Percentiles rank a stretch among this genome's conserved stretches.
phyloP scores from a whole-genome alignment of 2,797 vertebrate species.

The Erethizon dorsatum region DNA sequence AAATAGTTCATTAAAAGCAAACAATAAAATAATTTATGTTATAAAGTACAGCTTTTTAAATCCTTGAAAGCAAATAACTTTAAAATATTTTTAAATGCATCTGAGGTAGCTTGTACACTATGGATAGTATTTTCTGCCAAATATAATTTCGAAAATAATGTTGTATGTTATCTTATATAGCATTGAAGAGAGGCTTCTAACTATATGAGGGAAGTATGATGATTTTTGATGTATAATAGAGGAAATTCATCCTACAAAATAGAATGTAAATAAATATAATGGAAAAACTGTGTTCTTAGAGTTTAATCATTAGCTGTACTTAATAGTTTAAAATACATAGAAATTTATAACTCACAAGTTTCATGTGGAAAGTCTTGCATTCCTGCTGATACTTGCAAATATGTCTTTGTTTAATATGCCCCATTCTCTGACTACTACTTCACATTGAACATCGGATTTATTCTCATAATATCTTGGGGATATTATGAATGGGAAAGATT shows the following conservation, averaged over 20 bases:
- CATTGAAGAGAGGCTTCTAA: background rate
- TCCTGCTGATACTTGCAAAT: background rate
- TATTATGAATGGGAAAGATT: background rate
- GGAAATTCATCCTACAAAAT: background rate
- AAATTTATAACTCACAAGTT: background rate
- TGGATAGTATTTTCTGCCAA: background rate
- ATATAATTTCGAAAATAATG: constrained; percentile 29
- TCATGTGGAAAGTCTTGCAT: background rate
- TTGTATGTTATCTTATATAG: background rate
- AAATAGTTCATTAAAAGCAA: constrained; percentile 44
- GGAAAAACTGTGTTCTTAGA: background rate
- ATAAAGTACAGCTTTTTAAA: background rate
- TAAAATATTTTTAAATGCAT: background rate
- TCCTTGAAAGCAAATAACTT: background rate
- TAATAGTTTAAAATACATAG: background rate
- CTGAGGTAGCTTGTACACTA: background rate
- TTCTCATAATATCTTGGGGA: background rate
- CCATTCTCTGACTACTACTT: background rate
- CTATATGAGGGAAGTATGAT: background rate
- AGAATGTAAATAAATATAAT: background rate
- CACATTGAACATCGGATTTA: background rate
- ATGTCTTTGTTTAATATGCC: background rate
- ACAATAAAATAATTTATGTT: background rate
- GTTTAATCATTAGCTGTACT: background rate
- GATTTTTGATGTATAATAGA: background rate